phyloP scores from a whole-genome alignment of 2,113 vertebrate genomes.

The Saguinus midas region DNA sequence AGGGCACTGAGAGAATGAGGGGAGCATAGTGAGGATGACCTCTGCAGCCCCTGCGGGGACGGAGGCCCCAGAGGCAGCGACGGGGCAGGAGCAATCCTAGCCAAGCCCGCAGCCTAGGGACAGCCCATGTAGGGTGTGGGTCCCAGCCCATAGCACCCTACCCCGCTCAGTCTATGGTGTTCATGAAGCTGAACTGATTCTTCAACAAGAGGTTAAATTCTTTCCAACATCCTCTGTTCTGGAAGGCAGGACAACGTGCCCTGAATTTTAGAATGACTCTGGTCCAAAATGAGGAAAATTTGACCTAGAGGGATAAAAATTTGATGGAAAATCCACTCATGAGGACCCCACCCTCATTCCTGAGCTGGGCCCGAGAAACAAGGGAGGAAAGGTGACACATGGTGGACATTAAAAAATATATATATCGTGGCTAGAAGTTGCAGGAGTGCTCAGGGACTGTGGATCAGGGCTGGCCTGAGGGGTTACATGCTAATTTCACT shows the following conservation, averaged over 20 bases:
- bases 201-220: background rate
- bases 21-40: accelerated
- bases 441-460: background rate
- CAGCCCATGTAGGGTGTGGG: accelerated
- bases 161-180: background rate
- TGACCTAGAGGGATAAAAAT: background rate
- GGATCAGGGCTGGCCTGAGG: background rate
- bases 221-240: background rate
- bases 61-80: background rate
- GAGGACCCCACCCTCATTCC: background rate
- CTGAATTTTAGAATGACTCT: background rate
- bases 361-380: background rate
- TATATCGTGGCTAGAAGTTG: background rate
- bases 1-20: background rate
- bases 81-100: accelerated
- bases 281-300: background rate
- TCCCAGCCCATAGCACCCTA: accelerated
- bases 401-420: background rate
- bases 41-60: accelerated
- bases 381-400: background rate
- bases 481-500: background rate
- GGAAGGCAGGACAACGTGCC: background rate
- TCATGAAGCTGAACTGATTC: background rate
- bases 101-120: background rate
- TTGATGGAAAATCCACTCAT: background rate